Evolutionary conservation across 2,888 invertebrate genomes (phyloP), one percentile per base, ranked within the genome.

Genomic region (Willowsia nigromaculata): DNA sequence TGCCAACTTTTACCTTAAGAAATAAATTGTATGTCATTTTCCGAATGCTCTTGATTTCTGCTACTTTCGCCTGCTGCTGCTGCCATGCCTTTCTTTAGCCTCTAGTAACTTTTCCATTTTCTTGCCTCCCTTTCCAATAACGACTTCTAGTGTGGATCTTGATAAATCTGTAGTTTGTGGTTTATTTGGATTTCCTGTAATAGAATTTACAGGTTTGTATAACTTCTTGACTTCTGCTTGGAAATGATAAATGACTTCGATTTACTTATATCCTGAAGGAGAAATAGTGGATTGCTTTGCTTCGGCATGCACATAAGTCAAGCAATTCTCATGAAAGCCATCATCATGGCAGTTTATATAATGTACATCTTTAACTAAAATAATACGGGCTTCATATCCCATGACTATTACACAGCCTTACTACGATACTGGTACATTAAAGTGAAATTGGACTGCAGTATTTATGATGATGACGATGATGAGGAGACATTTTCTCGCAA

Each of bases 11-110:
- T 62, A 56, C 56, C 56, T 56, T 56, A 22, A 22, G 9, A 56
- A 30, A 78, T 56, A 33, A 53, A 78, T 78, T 56, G 53, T 37
- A 47, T 78, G 78, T 78, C 78, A 53, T 53, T 56, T 78, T 56
- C 18, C 22, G 22, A 78, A 78, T 37, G 6, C 78, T n/a, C 76
- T 33, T 33, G 1, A 71, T 71, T 18, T 71, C 18, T 40, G 11
- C 11, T 56, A 7, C 40, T 71, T 71, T 40, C 40, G 6, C 6
- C 15, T 4, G 47, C 65, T 37, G n/a, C 33, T 18, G 22, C 65
- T 65, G 27, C 22, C 7, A 15, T n/a, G n/a, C n/a, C n/a, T n/a
- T n/a, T n/a, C n/a, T n/a, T n/a, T n/a, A n/a, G n/a, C n/a, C n/a
- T n/a, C n/a, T n/a, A n/a, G n/a, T n/a, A n/a, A n/a, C n/a, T n/a